Conservation (phyloP, 2,888 invertebrate genomes). For the Cerceris rybyensis region DNA sequence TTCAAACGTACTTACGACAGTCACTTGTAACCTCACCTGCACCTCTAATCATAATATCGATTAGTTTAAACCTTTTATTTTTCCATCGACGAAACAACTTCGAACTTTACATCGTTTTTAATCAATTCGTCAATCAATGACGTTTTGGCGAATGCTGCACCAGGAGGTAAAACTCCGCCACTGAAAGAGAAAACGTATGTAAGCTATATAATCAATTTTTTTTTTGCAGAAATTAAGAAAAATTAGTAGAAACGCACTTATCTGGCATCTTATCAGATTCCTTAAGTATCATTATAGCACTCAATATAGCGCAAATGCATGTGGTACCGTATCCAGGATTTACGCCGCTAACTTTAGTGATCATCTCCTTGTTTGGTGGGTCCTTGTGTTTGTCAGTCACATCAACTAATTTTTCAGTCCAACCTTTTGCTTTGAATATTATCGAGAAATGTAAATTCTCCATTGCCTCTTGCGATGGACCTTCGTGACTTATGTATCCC, state of each 20-base stretch:
- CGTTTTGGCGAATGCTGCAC: constrained; percentile 92
- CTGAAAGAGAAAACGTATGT: constrained; percentile 81
- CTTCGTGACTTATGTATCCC: constrained; percentile 87
- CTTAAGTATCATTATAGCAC: constrained; percentile 89
- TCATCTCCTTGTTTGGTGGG: constrained; percentile 86
- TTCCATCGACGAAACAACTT: constrained; percentile 82
- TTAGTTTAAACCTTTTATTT: constrained; percentile 54
- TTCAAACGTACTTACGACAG: constrained; percentile 31
- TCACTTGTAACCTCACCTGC: neutral
- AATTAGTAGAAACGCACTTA: constrained; percentile 82
- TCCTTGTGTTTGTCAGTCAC: constrained; percentile 84
- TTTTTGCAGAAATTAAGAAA: constrained; percentile 5
- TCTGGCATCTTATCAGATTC: constrained; percentile 90
- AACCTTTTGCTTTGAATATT: constrained; percentile 90
- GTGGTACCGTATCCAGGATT: constrained; percentile 94
- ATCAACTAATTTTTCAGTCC: constrained; percentile 86
- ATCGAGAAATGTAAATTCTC: constrained; percentile 86
- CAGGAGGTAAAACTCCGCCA: constrained; percentile 94
- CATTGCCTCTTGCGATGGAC: constrained; percentile 85
- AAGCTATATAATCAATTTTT: neutral
- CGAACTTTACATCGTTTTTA: constrained; percentile 88
- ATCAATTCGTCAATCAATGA: constrained; percentile 88
- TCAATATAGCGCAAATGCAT: constrained; percentile 87
- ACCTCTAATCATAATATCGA: neutral
- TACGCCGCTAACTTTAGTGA: constrained; percentile 86